Percentiles rank a stretch among this genome's conserved stretches.
Conservation (phyloP, 2,797 vertebrate genomes). For the Clarias platycephalus region DNA sequence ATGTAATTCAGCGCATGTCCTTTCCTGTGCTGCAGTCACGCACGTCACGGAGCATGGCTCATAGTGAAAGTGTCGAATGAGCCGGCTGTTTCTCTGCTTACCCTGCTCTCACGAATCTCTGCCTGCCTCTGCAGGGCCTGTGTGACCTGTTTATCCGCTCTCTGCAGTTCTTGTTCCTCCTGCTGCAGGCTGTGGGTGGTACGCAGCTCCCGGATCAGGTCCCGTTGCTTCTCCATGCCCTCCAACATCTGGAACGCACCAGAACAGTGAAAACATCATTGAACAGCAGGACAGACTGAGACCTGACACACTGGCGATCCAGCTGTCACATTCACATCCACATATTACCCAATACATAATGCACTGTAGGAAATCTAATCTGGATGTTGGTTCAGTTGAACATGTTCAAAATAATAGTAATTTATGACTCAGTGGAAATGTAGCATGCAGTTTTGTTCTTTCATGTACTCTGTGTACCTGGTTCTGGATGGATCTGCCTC, state of each 20-base stretch:
- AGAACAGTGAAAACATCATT: neutral
- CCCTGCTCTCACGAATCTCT: constrained; percentile 73
- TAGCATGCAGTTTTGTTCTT: too few species aligned
- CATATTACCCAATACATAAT: too few species aligned
- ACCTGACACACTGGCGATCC: neutral
- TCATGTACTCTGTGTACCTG: constrained; percentile 69
- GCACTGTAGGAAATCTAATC: neutral
- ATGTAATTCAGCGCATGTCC: constrained; percentile 2
- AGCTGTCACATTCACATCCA: neutral
- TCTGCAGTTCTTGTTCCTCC: constrained; percentile 76
- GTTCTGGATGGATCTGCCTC: constrained; percentile 84
- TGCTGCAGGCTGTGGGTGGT: constrained; percentile 79
- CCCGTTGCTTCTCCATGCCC: constrained; percentile 80
- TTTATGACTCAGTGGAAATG: neutral
- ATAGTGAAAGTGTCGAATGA: neutral
- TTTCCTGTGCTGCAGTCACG: neutral
- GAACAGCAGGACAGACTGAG: neutral
- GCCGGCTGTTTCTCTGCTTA: constrained; percentile 54
- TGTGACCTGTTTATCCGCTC: constrained; percentile 70
- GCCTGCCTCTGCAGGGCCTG: constrained; percentile 75
- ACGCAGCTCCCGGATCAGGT: constrained; percentile 85
- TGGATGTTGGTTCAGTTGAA: neutral
- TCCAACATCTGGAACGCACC: constrained; percentile 81
- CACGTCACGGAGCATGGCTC: neutral
- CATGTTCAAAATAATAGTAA: neutral